Evolutionary conservation across 2,888 invertebrate species (phyloP), one percentile per base, ranked within the genome.

Genomic region (Nomada ruficornis): DNA sequence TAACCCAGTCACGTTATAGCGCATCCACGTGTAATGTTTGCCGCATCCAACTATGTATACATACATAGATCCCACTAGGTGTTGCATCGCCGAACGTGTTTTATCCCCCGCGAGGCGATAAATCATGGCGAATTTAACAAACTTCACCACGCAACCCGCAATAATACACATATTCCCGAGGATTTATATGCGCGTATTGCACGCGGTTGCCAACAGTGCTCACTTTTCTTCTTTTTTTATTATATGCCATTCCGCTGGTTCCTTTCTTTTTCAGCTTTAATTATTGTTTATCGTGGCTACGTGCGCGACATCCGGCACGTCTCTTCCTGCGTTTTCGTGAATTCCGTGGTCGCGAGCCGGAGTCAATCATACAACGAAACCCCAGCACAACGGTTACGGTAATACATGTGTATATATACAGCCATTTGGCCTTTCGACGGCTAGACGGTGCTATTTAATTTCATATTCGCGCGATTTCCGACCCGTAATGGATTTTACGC

Each of bases 71-170:
- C 26, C 57, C 54, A 44, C 74, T 63, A 57, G 65, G 36, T 62
- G 78, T 78, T 79, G 71, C 74, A 76, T 86, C 78, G 86, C 82
- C 87, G 87, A 86, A 87, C 82, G 80, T 84, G 85, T 81, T 87
- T 85, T 87, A 87, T 87, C 82, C 87, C 60, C 78, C 64, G 65
- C 57, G 67, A 60, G 73, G 59, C 80, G 75, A 87, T 87, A 85
- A 87, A 86, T 87, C 85, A 87, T 75, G 68, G 42, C 59, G 73
- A 82, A 82, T 87, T 87, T 87, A 87, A 85, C 83, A 73, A 87
- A 87, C 87, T 85, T 85, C 83, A 79, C 52, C 73, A 62, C 73
- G 65, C 59, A 23, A 52, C 26, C 77, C 60, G 50, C 77, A 82
- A 87, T 87, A 85, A 87, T 86, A 82, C 83, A 83, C 87, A 87